These are phyloP conservation scores for Thermophis baileyi DNA, from an alignment of 2,113 vertebrate species.

Conservation along the genomic window DNA sequence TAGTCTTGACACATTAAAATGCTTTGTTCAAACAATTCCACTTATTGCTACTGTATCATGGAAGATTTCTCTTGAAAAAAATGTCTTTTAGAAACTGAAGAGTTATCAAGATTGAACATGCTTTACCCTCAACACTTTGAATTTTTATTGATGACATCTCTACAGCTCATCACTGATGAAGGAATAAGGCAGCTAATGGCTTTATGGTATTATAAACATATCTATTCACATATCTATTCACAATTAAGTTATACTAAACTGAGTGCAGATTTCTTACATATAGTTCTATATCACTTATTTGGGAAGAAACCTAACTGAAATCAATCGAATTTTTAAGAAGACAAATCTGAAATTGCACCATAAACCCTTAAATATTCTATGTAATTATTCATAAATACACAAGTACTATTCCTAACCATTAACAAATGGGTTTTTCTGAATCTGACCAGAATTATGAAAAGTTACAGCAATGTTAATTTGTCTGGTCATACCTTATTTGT, in stretches of 20 bases:
- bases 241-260: not conserved
- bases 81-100: not conserved
- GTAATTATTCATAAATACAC: not conserved
- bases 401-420: not conserved
- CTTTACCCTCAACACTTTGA: not conserved
- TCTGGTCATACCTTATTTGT: not conserved
- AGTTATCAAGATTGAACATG: not conserved
- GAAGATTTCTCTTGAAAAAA: not conserved
- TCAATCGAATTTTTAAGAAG: not conserved
- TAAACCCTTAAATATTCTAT: not conserved
- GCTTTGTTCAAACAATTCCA: not conserved
- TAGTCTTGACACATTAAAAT: not conserved
- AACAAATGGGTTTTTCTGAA: not conserved
- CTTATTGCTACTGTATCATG: not conserved
- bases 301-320: not conserved
- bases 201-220: not conserved
- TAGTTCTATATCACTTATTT: not conserved
- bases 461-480: conserved; percentile 11
- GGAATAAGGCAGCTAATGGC: not conserved
- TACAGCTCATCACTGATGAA: not conserved
- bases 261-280: not conserved
- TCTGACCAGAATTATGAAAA: not conserved
- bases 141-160: not conserved
- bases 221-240: not conserved
- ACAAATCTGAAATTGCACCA: not conserved